Evolutionary conservation across 2,797 vertebrate genomes (phyloP).

Genomic region (Loriculus beryllinus): DNA sequence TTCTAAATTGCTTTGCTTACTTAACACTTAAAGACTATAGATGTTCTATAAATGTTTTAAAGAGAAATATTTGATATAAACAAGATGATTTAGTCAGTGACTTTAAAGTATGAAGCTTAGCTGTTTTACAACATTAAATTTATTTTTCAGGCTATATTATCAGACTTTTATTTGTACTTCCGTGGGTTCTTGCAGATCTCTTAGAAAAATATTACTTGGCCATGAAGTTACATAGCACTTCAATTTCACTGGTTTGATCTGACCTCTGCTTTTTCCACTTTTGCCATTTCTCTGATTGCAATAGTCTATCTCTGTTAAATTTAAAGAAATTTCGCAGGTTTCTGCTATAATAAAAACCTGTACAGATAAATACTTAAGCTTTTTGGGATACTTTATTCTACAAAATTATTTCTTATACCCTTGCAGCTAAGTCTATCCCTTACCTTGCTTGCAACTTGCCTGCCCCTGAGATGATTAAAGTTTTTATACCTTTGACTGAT

Average conservation of each 20-base stretch:
- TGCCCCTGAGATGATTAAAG: not conserved
- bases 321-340: not conserved
- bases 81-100: not conserved
- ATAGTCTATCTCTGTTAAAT: not conserved
- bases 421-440: not conserved
- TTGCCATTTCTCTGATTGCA: not conserved
- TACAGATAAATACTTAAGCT: not conserved
- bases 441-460: not conserved
- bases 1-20: not conserved
- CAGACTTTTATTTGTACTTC: not conserved
- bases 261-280: not conserved
- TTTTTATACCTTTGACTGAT: not conserved
- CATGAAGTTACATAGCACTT: not conserved
- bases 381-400: not conserved
- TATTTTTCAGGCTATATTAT: not conserved
- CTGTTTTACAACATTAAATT: not conserved
- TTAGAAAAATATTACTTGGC: not conserved
- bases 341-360: not conserved
- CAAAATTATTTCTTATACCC: not conserved
- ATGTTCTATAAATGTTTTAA: not conserved
- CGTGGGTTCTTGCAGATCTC: not conserved
- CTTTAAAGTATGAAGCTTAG: not conserved
- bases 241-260: not conserved
- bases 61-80: not conserved
- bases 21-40: not conserved